Evolutionary conservation across 2,888 invertebrate species (phyloP).

Genomic region (Caenorhabditis sp.): DNA sequence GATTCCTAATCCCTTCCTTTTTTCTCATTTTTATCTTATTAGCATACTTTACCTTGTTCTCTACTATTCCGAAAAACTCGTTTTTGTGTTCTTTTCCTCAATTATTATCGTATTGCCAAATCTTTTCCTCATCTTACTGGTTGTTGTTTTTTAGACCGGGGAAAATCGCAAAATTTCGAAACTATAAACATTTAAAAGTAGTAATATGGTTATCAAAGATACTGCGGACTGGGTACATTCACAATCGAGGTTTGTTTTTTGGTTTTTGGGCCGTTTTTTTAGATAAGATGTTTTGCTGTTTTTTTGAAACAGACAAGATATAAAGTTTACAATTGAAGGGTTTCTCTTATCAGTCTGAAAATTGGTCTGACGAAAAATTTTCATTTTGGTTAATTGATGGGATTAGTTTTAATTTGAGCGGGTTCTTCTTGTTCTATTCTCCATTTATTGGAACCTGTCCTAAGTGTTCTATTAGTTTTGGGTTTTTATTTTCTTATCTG

Average conservation of each 20-base stretch:
- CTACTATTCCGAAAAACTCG: slow-evolving; percentile 22
- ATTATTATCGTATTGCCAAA: background rate
- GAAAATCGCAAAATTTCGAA: background rate
- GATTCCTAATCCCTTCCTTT: background rate
- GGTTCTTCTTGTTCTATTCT: too few relatives aligned
- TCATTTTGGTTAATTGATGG: background rate
- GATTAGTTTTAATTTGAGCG: background rate
- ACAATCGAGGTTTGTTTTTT: slow-evolving; percentile 40
- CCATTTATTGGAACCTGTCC: background rate
- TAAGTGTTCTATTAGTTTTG: slow-evolving; percentile 1
- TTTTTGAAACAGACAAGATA: background rate
- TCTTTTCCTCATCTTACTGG: background rate
- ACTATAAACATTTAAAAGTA: background rate
- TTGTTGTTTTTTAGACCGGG: background rate
- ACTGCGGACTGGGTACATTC: slow-evolving; percentile 48
- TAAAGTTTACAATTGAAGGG: slow-evolving; percentile 9
- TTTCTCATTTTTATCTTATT: background rate
- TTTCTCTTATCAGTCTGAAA: slow-evolving; percentile 1
- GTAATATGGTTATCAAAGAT: slow-evolving; percentile 46
- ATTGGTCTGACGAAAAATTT: background rate
- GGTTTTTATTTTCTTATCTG: background rate
- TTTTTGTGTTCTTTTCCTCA: slow-evolving; percentile 13
- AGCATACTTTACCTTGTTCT: background rate
- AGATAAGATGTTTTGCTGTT: slow-evolving; percentile 3
- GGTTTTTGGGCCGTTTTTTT: background rate